Conservation (phyloP, 2,888 invertebrate species). For the Drosophila austrosaltans region DNA sequence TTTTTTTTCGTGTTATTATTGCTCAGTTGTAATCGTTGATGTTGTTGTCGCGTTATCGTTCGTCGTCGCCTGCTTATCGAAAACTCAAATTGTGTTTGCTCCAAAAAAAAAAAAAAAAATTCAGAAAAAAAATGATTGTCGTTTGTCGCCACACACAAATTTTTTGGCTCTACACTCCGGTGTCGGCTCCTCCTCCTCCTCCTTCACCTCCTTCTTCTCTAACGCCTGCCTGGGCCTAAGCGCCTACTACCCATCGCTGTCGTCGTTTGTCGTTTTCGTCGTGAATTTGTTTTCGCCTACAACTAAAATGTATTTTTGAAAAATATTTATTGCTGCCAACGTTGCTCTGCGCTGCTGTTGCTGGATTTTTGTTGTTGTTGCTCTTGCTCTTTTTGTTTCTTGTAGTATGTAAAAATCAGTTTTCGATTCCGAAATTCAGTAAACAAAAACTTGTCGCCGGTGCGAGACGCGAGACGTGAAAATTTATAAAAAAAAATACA, state of each 20-base stretch:
- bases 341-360: constrained; percentile 6
- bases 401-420: constrained; percentile 61
- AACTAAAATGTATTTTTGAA: constrained; percentile 67
- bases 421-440: constrained; percentile 78
- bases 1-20: constrained; percentile 26
- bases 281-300: constrained; percentile 31
- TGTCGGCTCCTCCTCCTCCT: neutral
- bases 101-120: neutral
- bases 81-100: constrained; percentile 10
- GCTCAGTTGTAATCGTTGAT: constrained; percentile 10
- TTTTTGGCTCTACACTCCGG: neutral
- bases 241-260: neutral
- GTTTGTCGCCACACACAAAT: constrained; percentile 1
- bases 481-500: constrained; percentile 23
- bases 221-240: neutral
- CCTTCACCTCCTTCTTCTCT: neutral
- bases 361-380: constrained; percentile 20
- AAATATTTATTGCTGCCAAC: constrained; percentile 60
- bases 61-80: constrained; percentile 16
- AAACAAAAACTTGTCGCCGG: constrained; percentile 82
- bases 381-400: constrained; percentile 66
- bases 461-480: constrained; percentile 67
- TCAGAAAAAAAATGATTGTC: neutral
- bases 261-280: constrained; percentile 13
- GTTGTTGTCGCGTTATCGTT: constrained; percentile 9